Evolutionary conservation across 2,113 vertebrate genomes (phyloP).

Genomic region (Trogon surrucura): DNA sequence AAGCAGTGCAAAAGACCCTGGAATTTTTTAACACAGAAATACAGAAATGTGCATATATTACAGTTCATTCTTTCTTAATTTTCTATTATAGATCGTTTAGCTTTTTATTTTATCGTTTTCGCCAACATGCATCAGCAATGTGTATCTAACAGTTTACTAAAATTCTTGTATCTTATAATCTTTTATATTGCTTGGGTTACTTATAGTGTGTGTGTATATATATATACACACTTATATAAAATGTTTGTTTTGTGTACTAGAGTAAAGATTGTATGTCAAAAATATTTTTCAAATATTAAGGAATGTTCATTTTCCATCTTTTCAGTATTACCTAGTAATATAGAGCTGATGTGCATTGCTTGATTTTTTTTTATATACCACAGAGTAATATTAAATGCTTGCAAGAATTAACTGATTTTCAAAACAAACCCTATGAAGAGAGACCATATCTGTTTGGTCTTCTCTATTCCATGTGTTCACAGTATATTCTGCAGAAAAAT

Average conservation of each 20-base stretch:
- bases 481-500: not conserved
- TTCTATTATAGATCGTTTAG: not conserved
- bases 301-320: not conserved
- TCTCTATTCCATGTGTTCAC: not conserved
- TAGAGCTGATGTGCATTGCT: not conserved
- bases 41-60: not conserved
- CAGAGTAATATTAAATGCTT: not conserved
- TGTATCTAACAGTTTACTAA: not conserved
- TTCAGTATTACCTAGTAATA: not conserved
- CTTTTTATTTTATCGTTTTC: not conserved
- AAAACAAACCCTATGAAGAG: not conserved
- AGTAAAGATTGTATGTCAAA: not conserved
- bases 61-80: not conserved
- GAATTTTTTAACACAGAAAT: not conserved
- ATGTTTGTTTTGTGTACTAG: not conserved
- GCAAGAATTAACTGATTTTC: not conserved
- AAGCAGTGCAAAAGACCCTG: not conserved
- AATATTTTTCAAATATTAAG: not conserved
- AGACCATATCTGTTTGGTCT: not conserved
- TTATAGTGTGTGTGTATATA: not conserved
- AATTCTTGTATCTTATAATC: not conserved
- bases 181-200: not conserved
- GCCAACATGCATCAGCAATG: not conserved
- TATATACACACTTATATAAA: not conserved
- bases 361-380: not conserved